Percentiles rank a stretch among this genome's conserved stretches.
phyloP scores from a whole-genome alignment of 1,140 invertebrate species.

The Drosophila tani region DNA sequence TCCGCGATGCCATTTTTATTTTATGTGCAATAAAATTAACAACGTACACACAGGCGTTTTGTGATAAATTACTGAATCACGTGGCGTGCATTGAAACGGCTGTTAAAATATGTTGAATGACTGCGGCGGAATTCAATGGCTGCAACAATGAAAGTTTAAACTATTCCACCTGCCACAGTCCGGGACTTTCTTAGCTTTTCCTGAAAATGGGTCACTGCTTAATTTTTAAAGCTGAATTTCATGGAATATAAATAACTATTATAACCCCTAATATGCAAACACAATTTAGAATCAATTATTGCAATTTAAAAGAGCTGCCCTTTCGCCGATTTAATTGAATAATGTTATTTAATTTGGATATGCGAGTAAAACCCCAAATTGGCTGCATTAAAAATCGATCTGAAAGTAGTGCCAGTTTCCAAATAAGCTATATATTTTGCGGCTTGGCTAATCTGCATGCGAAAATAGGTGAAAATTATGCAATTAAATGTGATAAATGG shows the following conservation, averaged over 20 bases:
- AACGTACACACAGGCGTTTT: conserved; percentile 83
- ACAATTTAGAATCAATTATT: neutral
- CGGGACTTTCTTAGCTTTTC: conserved; percentile 12
- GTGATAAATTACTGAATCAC: conserved; percentile 84
- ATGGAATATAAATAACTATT: neutral
- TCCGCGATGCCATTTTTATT: conserved; percentile 57
- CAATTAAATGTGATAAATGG: conserved; percentile 77
- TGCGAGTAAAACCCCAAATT: neutral
- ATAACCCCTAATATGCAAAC: neutral
- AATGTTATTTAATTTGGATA: neutral
- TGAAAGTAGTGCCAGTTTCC: conserved; percentile 15
- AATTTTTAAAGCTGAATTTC: neutral
- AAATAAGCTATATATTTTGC: conserved; percentile 29
- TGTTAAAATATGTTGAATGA: conserved; percentile 79
- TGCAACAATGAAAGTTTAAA: conserved; percentile 21
- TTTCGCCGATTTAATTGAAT: neutral
- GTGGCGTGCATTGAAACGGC: conserved; percentile 80
- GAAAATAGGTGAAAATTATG: conserved; percentile 68
- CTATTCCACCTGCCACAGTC: conserved; percentile 32
- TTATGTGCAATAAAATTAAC: conserved; percentile 84
- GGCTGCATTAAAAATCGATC: conserved; percentile 14
- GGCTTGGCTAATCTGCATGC: conserved; percentile 11
- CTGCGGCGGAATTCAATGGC: conserved; percentile 46
- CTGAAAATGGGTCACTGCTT: conserved; percentile 1
- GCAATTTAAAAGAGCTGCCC: neutral